Evolutionary conservation across 2,888 invertebrate species (phyloP).

Genomic region (Ethmia dodecea): DNA sequence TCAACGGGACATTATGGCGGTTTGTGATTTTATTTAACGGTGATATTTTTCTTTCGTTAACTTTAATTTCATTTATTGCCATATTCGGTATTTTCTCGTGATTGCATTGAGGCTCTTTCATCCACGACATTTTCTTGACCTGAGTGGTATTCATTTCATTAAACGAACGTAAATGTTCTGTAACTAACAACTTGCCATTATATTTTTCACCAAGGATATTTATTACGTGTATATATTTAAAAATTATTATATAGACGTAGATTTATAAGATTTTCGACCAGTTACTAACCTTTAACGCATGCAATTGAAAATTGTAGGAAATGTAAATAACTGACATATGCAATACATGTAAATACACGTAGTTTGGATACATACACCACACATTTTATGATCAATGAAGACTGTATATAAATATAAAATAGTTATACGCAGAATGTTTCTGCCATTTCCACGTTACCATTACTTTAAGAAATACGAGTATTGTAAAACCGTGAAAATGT

Average conservation of each 20-base stretch:
- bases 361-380: slow-evolving; percentile 23
- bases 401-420: slow-evolving; percentile 48
- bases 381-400: slow-evolving; percentile 41
- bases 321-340: slow-evolving; percentile 49
- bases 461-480: slow-evolving; percentile 31
- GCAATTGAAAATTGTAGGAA: slow-evolving; percentile 35
- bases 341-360: slow-evolving; percentile 61
- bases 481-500: slow-evolving; percentile 32
- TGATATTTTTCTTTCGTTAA: slow-evolving; percentile 55
- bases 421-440: slow-evolving; percentile 39
- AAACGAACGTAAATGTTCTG: slow-evolving; percentile 44
- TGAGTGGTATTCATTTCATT: slow-evolving; percentile 36
- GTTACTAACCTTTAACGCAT: slow-evolving; percentile 45
- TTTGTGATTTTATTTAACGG: slow-evolving; percentile 69
- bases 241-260: slow-evolving; percentile 37
- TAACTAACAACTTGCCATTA: slow-evolving; percentile 75
- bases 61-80: slow-evolving; percentile 56
- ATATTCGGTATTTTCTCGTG: slow-evolving; percentile 61
- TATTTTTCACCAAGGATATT: slow-evolving; percentile 72
- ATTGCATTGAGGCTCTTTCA: slow-evolving; percentile 60
- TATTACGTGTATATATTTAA: slow-evolving; percentile 66
- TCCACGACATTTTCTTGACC: slow-evolving; percentile 36
- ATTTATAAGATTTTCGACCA: slow-evolving; percentile 48
- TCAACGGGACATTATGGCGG: slow-evolving; percentile 60
- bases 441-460: slow-evolving; percentile 46